Percentiles rank a stretch among this genome's conserved stretches.
phyloP scores from a whole-genome alignment of 2,888 invertebrate genomes.

The Flexamia atlantica region DNA sequence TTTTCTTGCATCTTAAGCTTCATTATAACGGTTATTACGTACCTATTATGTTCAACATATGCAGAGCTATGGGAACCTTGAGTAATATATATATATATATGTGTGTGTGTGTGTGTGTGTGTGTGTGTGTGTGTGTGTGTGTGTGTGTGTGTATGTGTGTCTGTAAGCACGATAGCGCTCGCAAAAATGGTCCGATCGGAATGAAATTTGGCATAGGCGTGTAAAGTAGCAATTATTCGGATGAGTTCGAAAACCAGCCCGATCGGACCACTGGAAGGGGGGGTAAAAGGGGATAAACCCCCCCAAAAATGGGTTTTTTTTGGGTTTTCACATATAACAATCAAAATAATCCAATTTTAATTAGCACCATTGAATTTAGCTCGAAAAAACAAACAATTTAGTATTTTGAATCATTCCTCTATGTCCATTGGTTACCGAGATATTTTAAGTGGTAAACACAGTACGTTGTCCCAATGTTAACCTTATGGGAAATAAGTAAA shows the following conservation, averaged over 20 bases:
- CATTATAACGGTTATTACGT: no score
- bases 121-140: neutral
- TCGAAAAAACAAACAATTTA: no score
- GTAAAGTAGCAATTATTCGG: neutral
- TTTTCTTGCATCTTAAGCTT: no score
- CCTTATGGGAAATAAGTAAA: no score
- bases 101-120: neutral
- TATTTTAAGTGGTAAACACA: no score
- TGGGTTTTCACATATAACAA: neutral
- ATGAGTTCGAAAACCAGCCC: neutral
- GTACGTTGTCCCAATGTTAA: no score
- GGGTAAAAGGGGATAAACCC: neutral
- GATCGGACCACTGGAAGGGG: neutral
- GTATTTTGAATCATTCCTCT: no score
- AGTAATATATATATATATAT: neutral
- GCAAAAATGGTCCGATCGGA: neutral
- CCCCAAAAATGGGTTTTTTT: conserved; percentile 1
- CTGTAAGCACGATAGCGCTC: neutral
- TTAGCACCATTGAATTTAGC: no score
- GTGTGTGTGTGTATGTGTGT: neutral
- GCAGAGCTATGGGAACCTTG: no score
- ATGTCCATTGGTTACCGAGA: no score
- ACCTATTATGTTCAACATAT: no score
- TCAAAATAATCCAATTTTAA: neutral
- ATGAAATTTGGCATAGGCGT: neutral